Evolutionary conservation across 2,113 vertebrate species (phyloP), one percentile per base, ranked within the genome.

Genomic region (Sylvietta virens): DNA sequence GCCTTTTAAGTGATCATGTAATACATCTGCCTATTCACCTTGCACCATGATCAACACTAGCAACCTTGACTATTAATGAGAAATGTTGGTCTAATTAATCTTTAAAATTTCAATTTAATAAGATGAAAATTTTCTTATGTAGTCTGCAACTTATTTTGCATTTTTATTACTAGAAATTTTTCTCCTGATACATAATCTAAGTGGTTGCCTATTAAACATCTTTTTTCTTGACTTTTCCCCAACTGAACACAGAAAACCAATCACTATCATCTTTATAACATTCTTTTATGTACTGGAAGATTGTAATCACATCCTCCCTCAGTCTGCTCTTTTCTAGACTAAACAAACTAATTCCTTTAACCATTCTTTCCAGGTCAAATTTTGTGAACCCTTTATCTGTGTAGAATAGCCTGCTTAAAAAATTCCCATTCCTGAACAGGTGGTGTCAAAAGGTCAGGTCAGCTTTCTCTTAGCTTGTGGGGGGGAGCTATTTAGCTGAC

Each of bases 341-440:
- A 97, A 96, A 97, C 90, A 95, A 93, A 72, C 33, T 80, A 94
- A 96, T 70, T 94, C 71, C 76, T 95, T 96, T 73, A 92, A 56
- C 88, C 79, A 95, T 94, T 93, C 90, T 94, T 96, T 95, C 79
- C 94, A 95, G 92, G 96, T 96, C 95, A 94, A 48, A 92, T 83
- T 93, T 81, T 82, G 86, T 94, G 92, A 95, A 95, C 81, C 24
- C 81, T 94, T 86, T 95, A 92, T 94, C 79, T 95, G 45, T 48
- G 73, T 39, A 77, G 84, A 92, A 79, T 24, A 91, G 62, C 27
- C 31, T 26, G 19, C 39, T 90, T 85, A 27, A 95, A 78, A 95
- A 91, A 47, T 47, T 91, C 85, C 56, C 70, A 42, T 65, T 95
- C 50, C 67, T 73, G 71, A 96, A 80, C 94, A 97, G 95, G 95